Base-by-base conservation (phyloP, 2,113 vertebrate species). In the Sphyrna mokarran region DNA sequence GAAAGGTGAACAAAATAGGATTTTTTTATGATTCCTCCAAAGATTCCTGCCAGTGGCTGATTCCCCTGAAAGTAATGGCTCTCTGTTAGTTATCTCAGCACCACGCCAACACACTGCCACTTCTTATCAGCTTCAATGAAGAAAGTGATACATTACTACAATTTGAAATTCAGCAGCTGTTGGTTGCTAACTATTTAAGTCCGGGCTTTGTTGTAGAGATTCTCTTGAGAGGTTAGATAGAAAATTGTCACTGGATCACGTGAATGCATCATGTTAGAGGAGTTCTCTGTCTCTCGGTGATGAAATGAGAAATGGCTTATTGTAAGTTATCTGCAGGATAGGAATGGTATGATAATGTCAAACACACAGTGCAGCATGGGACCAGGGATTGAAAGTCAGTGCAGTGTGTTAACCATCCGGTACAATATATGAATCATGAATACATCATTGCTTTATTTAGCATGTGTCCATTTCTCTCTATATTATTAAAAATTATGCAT, bases 161-260 rank as follows among this genome's bases (percentile, higher is more conserved):
- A 93, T 66, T 93, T 93, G 61, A 93, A 93, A 93, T 93, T 66
- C 89, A 66, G 89, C 89, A n/a, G 61, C 89, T 93, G 89, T 37
- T 89, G 33, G n/a, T 93, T 66, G 61, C 89, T 93, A 68, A 93
- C 89, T 93, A 37, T 93, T 93, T 93, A 68, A 93, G 33, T 16
- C 89, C 63, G 6, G 89, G 13, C 58, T 66, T 93, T 93, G 61
- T 63, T 20, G 61, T 3, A 68, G 89, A 61, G 89, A 93, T 93
- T 93, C 89, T 66, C 89, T 33, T 93, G 89, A 93, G 89, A 93
- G 89, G 89, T 66, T 68, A 93, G n/a, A 93, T 66, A 66, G 61
- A 93, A 93, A 93, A 93, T 93, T 93, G 89, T 66, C 89, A 93
- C 22, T n/a, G 20, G 33, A 16, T 33, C 58, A 91, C 61, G 33